Conservation (phyloP, 23 tunicate species). For the Halocynthia roretzi region DNA sequence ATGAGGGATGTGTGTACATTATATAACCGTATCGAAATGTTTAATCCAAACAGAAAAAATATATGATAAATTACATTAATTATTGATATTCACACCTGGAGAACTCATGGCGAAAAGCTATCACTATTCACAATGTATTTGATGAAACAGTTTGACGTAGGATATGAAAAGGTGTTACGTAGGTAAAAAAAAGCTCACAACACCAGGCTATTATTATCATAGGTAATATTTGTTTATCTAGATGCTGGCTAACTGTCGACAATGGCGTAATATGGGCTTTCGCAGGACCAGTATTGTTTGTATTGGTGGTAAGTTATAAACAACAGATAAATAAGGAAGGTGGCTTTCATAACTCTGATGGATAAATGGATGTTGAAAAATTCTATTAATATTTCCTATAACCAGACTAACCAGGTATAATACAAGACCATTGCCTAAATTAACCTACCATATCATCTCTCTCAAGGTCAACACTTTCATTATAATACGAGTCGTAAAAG, state of each 20-base stretch:
- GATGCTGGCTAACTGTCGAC: constrained; percentile 40
- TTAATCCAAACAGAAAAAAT: too few relatives aligned
- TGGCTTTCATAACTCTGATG: neutral
- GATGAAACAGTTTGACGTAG: too few relatives aligned
- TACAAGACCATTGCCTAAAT: neutral
- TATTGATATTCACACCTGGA: neutral
- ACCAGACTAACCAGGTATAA: neutral
- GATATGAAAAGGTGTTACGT: neutral
- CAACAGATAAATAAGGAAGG: neutral
- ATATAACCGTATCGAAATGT: too few relatives aligned
- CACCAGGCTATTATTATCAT: too few relatives aligned
- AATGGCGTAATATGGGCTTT: constrained; percentile 48
- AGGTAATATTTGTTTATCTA: neutral
- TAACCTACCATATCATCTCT: neutral
- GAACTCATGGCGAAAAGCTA: neutral
- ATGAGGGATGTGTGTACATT: too few relatives aligned
- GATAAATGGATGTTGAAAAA: neutral
- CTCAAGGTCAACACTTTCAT: constrained; percentile 32
- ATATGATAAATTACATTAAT: too few relatives aligned
- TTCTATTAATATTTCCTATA: neutral
- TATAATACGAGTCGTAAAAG: constrained; percentile 19
- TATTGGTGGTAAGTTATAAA: constrained; percentile 27
- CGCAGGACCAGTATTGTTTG: constrained; percentile 34
- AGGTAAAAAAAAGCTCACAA: neutral
- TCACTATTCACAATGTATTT: too few relatives aligned